Evolutionary conservation across 2,888 invertebrate genomes (phyloP).

Genomic region (Chromoteleia sp.): DNA sequence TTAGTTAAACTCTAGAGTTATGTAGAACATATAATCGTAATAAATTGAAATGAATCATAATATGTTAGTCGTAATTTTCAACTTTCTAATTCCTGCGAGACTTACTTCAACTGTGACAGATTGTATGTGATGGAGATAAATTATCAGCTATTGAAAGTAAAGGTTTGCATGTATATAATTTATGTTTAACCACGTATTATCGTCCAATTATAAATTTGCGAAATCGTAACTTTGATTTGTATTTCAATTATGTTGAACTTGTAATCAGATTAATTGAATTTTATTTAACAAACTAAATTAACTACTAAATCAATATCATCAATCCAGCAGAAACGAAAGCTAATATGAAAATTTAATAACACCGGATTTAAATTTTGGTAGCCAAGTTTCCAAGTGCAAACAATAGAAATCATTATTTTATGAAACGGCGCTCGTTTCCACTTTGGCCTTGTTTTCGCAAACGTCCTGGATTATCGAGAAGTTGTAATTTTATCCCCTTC

Average conservation of each 20-base stretch:
- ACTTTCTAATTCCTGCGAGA: slow-evolving; percentile 3
- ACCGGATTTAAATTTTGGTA: slow-evolving; percentile 15
- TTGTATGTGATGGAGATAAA: neutral
- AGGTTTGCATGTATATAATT: neutral
- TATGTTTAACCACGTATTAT: neutral
- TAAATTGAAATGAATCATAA: slow-evolving; percentile 6
- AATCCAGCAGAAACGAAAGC: slow-evolving; percentile 3
- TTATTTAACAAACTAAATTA: neutral
- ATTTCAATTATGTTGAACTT: neutral
- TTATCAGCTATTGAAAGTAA: slow-evolving; percentile 2
- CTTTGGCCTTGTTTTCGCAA: slow-evolving; percentile 50
- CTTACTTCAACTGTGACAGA: slow-evolving; percentile 3
- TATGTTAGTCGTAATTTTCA: neutral
- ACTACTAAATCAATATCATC: slow-evolving; percentile 18
- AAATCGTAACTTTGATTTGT: neutral
- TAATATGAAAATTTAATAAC: slow-evolving; percentile 50
- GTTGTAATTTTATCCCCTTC: slow-evolving; percentile 25
- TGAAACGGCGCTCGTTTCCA: slow-evolving; percentile 17
- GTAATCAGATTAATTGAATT: neutral
- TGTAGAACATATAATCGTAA: neutral
- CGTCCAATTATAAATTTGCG: neutral
- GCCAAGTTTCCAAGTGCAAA: slow-evolving; percentile 43
- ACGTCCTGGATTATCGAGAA: slow-evolving; percentile 32
- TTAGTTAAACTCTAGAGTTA: no score
- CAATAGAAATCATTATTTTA: slow-evolving; percentile 53